Percentiles rank a stretch among this genome's conserved stretches.
Evolutionary conservation across 2,113 vertebrate species (phyloP).

Genomic region (Myotis lucifugus): DNA sequence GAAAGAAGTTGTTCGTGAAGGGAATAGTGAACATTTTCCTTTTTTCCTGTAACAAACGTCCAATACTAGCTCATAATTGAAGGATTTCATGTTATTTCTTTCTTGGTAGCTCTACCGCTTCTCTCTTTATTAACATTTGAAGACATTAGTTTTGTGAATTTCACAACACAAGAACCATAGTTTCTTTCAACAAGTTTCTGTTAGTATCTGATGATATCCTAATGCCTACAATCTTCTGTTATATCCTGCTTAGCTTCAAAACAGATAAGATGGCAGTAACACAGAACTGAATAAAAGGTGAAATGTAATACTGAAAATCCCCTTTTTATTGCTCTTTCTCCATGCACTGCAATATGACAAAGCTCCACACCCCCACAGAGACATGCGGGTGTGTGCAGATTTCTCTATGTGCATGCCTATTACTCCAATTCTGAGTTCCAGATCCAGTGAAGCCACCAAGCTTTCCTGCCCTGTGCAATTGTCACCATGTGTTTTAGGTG

Average conservation of each 20-base stretch:
- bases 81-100: conserved; percentile 53
- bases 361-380: background rate
- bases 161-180: conserved; percentile 37
- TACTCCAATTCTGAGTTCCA: background rate
- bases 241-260: conserved; percentile 53
- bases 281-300: conserved; percentile 1
- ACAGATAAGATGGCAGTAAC: conserved; percentile 10
- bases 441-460: background rate
- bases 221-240: conserved; percentile 58
- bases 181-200: conserved; percentile 57
- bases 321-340: conserved; percentile 7
- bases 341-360: background rate
- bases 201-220: conserved; percentile 62
- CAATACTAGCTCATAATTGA: conserved; percentile 42
- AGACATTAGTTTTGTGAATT: conserved; percentile 57
- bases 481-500: background rate
- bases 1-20: conserved; percentile 35
- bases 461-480: background rate
- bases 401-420: background rate
- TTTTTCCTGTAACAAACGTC: background rate
- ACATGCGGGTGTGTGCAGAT: background rate
- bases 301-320: conserved; percentile 30
- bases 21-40: background rate
- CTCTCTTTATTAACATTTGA: conserved; percentile 65
- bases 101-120: conserved; percentile 44